phyloP scores from a whole-genome alignment of 2,888 invertebrate genomes.

The Chrysopilus asiliformis region DNA sequence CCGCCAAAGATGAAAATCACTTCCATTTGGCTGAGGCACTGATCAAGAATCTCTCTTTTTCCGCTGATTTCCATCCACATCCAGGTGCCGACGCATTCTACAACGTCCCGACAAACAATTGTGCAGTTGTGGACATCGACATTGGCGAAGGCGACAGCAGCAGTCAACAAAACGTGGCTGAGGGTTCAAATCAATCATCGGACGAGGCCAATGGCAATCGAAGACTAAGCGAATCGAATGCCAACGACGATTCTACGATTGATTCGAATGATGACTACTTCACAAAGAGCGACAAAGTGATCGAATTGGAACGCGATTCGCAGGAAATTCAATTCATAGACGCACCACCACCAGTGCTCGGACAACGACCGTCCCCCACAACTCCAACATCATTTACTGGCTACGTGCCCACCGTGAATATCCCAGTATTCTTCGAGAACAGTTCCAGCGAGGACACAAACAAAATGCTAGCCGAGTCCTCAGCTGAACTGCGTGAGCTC shows the following conservation, averaged over 20 bases:
- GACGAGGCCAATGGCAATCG: slow-evolving; percentile 2
- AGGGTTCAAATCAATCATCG: background rate
- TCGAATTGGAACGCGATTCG: slow-evolving; percentile 22
- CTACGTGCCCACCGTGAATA: slow-evolving; percentile 28
- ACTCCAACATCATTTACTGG: slow-evolving; percentile 14
- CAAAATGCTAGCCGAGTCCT: slow-evolving; percentile 21
- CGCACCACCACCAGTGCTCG: slow-evolving; percentile 14
- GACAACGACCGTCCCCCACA: background rate
- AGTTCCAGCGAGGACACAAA: slow-evolving; percentile 11
- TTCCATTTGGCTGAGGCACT: slow-evolving; percentile 23
- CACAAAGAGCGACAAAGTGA: slow-evolving; percentile 31
- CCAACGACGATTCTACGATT: slow-evolving; percentile 7
- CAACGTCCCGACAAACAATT: slow-evolving; percentile 32
- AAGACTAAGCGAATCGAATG: background rate
- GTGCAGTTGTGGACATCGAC: slow-evolving; percentile 15
- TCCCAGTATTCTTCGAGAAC: slow-evolving; percentile 26
- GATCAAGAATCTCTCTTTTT: slow-evolving; percentile 30
- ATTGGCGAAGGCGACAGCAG: slow-evolving; percentile 9
- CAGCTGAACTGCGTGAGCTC: slow-evolving; percentile 22
- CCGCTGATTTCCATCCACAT: slow-evolving; percentile 24
- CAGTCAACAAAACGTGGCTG: background rate
- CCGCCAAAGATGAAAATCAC: slow-evolving; percentile 1
- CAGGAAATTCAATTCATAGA: slow-evolving; percentile 18
- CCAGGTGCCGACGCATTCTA: slow-evolving; percentile 25
- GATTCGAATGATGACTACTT: slow-evolving; percentile 31